A percentile compares a stretch with the other conserved stretches of the same genome.
phyloP scores from a whole-genome alignment of 2,113 vertebrate genomes.

The Muscicapa adusta region DNA sequence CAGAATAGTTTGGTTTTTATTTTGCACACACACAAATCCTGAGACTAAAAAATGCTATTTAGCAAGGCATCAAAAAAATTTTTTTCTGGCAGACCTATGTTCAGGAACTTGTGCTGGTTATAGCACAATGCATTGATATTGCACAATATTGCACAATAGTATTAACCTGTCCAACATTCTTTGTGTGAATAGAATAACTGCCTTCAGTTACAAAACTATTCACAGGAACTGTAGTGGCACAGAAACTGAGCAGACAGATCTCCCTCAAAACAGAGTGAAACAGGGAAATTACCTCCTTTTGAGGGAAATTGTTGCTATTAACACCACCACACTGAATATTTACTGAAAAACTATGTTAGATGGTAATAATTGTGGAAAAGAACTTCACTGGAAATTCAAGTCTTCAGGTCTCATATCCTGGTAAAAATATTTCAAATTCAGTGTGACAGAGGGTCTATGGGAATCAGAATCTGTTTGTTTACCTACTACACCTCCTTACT shows the following conservation, averaged over 20 bases:
- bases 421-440: neutral
- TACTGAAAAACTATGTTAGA: neutral
- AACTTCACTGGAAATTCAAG: neutral
- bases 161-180: neutral
- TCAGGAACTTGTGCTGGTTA: neutral
- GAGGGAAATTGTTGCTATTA: neutral
- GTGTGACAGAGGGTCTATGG: neutral
- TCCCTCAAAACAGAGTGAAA: neutral
- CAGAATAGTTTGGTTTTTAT: neutral
- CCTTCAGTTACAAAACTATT: neutral
- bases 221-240: neutral
- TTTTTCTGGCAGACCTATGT: neutral
- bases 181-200: neutral
- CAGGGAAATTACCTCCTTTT: neutral
- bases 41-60: neutral
- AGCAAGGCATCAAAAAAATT: neutral
- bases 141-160: neutral
- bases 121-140: neutral
- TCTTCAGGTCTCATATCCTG: neutral
- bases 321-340: neutral
- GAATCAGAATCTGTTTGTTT: neutral
- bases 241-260: neutral
- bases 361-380: neutral
- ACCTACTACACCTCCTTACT: neutral
- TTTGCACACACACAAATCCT: neutral